Evolutionary conservation across 1,140 invertebrate genomes (phyloP), one percentile per base, ranked within the genome.

Genomic region (Atta colombica): DNA sequence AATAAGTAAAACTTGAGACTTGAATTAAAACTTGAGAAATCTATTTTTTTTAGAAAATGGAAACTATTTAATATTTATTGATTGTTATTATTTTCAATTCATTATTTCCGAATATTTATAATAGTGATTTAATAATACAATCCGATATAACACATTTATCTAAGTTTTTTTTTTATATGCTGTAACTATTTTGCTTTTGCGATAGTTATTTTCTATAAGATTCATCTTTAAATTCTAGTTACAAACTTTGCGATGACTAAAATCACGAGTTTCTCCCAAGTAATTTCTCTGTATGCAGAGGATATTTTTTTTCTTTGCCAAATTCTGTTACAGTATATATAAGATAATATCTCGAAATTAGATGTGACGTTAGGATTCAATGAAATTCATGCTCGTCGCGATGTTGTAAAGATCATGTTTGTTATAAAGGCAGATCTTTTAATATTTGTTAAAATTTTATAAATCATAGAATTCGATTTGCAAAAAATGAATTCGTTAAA

Each of bases 231-330:
- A 16, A 51, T 51, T 0, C 14, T 51, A 8, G 16, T 10, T 45
- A n/a, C n/a, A n/a, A 68, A 81, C n/a, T 81, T 78, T 12, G 21
- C 21, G 35, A 69, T 71, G 12, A 71, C 8, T 55, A 60, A 58
- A 69, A 45, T 60, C 0, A 21, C 8, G 39, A 75, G n/a, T 18
- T 75, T 35, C 14, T 39, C 14, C 10, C 39, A 18, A 58, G 16
- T 25, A 77, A 3, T 16, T 71, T 53, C 21, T 68, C 63, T 10
- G 3, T 45, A 39, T 0, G 12, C 8, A 10, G 39, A 45, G 8
- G 8, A 45, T 39, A 45, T 39, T 2, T 28, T 6, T 55, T 28
- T 58, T 71, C 2, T 68, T 2, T 45, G 7, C 16, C 21, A 4
- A 14, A 2, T 31, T 21, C 10, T 28, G 21, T 71, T 8, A 31